These are phyloP conservation scores for Hestina assimilis DNA, from an alignment of 1,140 invertebrate species.

Conservation along the genomic window DNA sequence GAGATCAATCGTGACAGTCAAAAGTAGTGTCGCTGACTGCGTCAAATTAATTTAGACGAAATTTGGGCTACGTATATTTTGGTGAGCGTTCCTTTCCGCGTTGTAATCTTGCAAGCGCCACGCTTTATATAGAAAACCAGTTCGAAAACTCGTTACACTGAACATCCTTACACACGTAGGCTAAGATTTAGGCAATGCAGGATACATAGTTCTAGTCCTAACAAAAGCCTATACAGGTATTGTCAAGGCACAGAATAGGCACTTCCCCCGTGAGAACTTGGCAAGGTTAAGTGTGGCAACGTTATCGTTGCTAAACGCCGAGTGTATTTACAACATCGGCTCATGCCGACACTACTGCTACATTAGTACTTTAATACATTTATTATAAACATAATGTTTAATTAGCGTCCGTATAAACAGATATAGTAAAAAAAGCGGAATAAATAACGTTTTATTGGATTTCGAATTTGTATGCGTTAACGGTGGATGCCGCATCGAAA, in stretches of 20 bases:
- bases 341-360: constrained; percentile 68
- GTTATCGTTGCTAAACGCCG: constrained; percentile 73
- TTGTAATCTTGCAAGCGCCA: constrained; percentile 28
- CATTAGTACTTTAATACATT: constrained; percentile 55
- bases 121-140: constrained; percentile 32
- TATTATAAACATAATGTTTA: constrained; percentile 10
- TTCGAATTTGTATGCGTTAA: constrained; percentile 30
- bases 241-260: constrained; percentile 76
- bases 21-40: background rate
- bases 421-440: no score
- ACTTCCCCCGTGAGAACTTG: constrained; percentile 76
- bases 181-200: constrained; percentile 61
- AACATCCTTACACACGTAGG: constrained; percentile 33
- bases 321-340: constrained; percentile 71
- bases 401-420: no score
- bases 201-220: constrained; percentile 62
- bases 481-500: constrained; percentile 56
- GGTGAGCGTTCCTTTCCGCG: constrained; percentile 24
- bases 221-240: constrained; percentile 74
- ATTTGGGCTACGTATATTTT: constrained; percentile 24
- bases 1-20: constrained; percentile 20
- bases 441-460: constrained; percentile 2
- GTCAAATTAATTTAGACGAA: constrained; percentile 18
- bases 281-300: constrained; percentile 76
- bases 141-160: constrained; percentile 49